Evolutionary conservation across 1,140 invertebrate species (phyloP), one percentile per base, ranked within the genome.

Genomic region (Bombus waltoni): DNA sequence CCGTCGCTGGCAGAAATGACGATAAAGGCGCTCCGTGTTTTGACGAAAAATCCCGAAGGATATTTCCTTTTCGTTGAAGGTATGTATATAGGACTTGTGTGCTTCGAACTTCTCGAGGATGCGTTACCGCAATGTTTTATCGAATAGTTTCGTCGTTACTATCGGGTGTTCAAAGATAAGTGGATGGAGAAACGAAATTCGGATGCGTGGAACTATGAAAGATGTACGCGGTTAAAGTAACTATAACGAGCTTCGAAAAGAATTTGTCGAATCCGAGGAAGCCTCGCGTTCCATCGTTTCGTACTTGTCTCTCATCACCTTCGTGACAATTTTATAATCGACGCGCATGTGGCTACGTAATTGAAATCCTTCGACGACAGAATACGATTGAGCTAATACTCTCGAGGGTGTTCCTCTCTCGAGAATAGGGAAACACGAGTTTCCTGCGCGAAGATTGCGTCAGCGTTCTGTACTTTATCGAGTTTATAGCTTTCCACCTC

Each of bases 1-100:
- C 97, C 98, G 0, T 97, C 97, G 3, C 94, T 99, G 0, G 96
- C 97, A 0, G 98, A 99, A 92, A 97, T 99, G 96, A 98, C 98
- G 1, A 96, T 97, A 86, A 97, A 97, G 25, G 98, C 98, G 3
- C 96, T 99, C 57, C 96, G 96, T 73, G 96, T 98, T 71, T 96
- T 99, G 13, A 96, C 96, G 42, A 97, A 97, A 88, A 98, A 98
- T 94, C 95, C 97, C 18, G 96, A 97, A 71, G 98, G 98, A 44
- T 99, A 97, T 94, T 98, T 99, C 92, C 94, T 99, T 22, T 97
- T 99, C 91, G 97, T 99, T 10, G 98, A 99, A 96, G 98, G 98
- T 98, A 93, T 95, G 94, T 81, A 70, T 25, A 15, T 84, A 73
- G 80, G 65, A 79, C 57, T 38, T 79, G 47, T 44, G 62, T 53